Conservation (phyloP, 2,113 vertebrate genomes). For the Macroglossus sobrinus region DNA sequence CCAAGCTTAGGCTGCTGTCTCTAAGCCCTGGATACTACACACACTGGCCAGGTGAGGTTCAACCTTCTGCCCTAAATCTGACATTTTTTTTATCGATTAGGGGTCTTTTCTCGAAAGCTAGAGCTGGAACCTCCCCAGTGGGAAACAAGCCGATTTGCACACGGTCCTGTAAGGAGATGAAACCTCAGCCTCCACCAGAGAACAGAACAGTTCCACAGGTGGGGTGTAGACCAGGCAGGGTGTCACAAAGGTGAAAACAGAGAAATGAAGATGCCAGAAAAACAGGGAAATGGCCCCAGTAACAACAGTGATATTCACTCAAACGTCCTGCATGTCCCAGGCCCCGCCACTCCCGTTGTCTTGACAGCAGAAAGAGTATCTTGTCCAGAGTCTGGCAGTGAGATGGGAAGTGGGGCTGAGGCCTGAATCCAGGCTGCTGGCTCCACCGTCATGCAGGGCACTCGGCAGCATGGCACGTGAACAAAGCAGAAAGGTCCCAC, state of each 20-base stretch:
- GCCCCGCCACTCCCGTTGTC: background rate
- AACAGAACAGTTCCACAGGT: too few species aligned
- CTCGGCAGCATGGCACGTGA: background rate
- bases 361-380: background rate
- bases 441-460: too few species aligned
- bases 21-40: fast-evolving
- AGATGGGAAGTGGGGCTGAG: background rate
- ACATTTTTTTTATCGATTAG: fast-evolving
- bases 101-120: background rate
- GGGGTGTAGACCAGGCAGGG: background rate
- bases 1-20: background rate
- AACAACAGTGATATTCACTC: background rate
- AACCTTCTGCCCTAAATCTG: too few species aligned
- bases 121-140: fast-evolving
- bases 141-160: too few species aligned
- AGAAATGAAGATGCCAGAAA: background rate
- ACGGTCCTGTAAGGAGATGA: fast-evolving
- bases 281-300: background rate
- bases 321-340: background rate
- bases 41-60: fast-evolving
- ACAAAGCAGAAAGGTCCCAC: background rate
- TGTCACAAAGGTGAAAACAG: background rate
- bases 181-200: too few species aligned
- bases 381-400: background rate
- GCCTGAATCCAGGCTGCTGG: background rate